phyloP scores from a whole-genome alignment of 1,140 invertebrate genomes.

The Camponotus vicinus region DNA sequence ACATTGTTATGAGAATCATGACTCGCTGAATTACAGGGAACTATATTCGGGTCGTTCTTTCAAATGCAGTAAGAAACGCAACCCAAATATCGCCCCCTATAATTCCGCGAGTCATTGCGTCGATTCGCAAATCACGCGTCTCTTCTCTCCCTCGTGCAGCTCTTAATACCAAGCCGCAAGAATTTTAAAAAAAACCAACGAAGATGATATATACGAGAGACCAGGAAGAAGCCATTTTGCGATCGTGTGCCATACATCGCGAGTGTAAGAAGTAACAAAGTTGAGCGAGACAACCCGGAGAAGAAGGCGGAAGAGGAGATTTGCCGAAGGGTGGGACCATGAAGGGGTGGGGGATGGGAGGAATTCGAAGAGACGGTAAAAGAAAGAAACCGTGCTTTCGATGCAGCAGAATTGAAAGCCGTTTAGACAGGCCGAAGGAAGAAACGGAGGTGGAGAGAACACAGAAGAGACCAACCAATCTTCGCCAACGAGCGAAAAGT shows the following conservation, averaged over 20 bases:
- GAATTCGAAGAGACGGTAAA: slow-evolving; percentile 29
- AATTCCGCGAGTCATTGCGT: slow-evolving; percentile 40
- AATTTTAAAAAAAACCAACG: slow-evolving; percentile 44
- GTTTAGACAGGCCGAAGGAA: slow-evolving; percentile 17
- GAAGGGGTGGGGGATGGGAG: background rate
- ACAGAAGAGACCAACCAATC: background rate
- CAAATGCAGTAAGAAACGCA: slow-evolving; percentile 28
- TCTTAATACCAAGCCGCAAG: slow-evolving; percentile 47
- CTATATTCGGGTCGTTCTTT: slow-evolving; percentile 21
- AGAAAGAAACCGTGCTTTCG: slow-evolving; percentile 18
- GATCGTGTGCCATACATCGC: slow-evolving; percentile 23
- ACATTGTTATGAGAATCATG: slow-evolving; percentile 15
- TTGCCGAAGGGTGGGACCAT: slow-evolving; percentile 26
- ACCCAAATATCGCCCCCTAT: slow-evolving; percentile 45
- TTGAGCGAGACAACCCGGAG: slow-evolving; percentile 28
- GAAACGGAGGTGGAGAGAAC: slow-evolving; percentile 10
- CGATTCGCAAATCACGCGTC: slow-evolving; percentile 36
- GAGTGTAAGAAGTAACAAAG: slow-evolving; percentile 44
- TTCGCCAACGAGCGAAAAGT: slow-evolving; percentile 2
- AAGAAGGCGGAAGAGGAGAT: slow-evolving; percentile 56
- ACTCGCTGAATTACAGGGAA: slow-evolving; percentile 30
- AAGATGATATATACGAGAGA: slow-evolving; percentile 13
- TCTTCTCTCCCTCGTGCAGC: background rate
- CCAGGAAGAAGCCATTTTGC: slow-evolving; percentile 29
- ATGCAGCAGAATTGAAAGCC: slow-evolving; percentile 23